Evolutionary conservation across 2,113 vertebrate species (phyloP), one percentile per base, ranked within the genome.

Genomic region (Brachyistius frenatus): DNA sequence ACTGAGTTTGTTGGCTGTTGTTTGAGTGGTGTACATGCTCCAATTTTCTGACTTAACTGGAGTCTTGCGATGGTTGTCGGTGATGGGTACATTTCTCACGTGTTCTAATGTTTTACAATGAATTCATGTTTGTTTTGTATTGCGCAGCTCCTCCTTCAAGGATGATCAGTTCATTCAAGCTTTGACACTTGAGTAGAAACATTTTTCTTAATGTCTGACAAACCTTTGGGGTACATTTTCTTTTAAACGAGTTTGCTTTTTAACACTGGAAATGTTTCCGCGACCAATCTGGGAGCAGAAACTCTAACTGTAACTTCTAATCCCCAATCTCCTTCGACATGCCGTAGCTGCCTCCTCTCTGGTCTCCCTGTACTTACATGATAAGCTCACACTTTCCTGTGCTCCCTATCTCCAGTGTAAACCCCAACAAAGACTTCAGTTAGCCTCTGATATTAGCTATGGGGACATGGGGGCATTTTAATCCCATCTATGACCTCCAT

Each of bases 381-480:
- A 92, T 91, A 90, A 91, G 72, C 85, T 80, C 54, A 44, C 78
- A 66, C 78, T 74, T 87, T 78, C 58, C 63, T 73, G 57, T 70
- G 68, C 76, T 68, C 36, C 66, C 82, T 88, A 80, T 89, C 86
- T 77, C 61, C 32, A 66, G 73, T 58, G 58, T 71, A 61, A 66
- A 50, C 46, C 44, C 67, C 55, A 67, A 79, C 88, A 88, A 83
- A 81, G 83, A 52, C 73, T 89, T 70, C 15, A 64, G 72, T 50
- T 63, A 76, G 81, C 55, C 72, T 80, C 68, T 83, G 85, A 87
- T 90, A 87, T 89, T 89, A 90, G 88, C 82, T 78, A 7, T 73
- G 68, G 71, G 83, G 84, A 73, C 64, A 81, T 74, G 66, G 84
- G 80, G 75, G 55, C 64, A 73, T 78, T 86, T 88, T 68, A 85